Conservation (phyloP, 2,113 vertebrate genomes). For the Lichenostomus cassidix region DNA sequence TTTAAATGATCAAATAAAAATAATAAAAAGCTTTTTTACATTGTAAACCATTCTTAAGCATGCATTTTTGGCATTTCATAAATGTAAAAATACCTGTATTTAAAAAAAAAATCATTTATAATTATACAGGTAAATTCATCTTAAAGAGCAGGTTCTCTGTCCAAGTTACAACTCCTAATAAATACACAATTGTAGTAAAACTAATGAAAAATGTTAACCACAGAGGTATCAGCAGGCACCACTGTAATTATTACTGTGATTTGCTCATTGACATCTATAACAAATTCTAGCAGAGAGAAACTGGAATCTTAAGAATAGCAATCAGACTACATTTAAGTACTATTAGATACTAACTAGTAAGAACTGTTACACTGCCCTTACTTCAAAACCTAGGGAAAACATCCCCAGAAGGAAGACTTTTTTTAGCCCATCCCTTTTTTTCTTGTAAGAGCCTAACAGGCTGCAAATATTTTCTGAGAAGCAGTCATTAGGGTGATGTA, state of each 20-base stretch:
- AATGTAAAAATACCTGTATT: background rate
- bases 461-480: conserved; percentile 17
- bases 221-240: conserved; percentile 50
- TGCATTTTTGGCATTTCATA: background rate
- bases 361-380: conserved; percentile 57
- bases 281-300: conserved; percentile 57
- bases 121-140: background rate
- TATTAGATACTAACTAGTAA: conserved; percentile 53
- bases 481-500: background rate
- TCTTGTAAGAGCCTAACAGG: conserved; percentile 26
- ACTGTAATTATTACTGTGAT: conserved; percentile 49
- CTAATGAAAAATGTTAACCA: conserved; percentile 56
- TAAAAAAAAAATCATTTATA: background rate
- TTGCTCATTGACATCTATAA: conserved; percentile 62
- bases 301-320: conserved; percentile 47
- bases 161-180: conserved; percentile 5
- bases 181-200: conserved; percentile 28
- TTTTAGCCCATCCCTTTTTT: conserved; percentile 36
- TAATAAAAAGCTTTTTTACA: background rate
- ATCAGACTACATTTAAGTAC: conserved; percentile 53
- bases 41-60: background rate
- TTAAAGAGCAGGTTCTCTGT: background rate
- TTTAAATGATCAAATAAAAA: conserved; percentile 41
- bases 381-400: conserved; percentile 65
- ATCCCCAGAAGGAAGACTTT: conserved; percentile 42